Conservation (phyloP, 2,797 vertebrate species). For the Sebastolobus altivelis region DNA sequence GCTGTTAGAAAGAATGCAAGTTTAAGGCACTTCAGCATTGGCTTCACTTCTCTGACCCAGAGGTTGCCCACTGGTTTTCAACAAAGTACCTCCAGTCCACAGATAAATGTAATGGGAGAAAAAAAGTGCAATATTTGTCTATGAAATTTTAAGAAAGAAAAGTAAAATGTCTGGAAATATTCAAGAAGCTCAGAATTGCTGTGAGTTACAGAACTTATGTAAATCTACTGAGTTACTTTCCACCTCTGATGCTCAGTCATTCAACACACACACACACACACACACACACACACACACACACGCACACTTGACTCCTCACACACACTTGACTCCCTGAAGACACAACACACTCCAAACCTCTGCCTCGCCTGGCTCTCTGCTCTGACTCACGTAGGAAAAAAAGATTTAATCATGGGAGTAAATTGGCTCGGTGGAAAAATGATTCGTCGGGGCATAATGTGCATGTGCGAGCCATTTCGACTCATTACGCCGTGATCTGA, state of each 20-base stretch:
- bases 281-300: constrained; percentile 20
- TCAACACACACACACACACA: constrained; percentile 24
- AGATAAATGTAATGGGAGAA: background rate
- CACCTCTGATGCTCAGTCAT: background rate
- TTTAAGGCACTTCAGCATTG: too few species aligned
- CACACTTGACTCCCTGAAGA: constrained; percentile 53
- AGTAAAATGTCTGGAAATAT: background rate
- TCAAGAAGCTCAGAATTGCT: background rate
- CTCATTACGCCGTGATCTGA: constrained; percentile 83
- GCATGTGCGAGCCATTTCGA: constrained; percentile 84
- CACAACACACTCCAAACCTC: constrained; percentile 35
- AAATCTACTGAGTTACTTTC: constrained; percentile 8
- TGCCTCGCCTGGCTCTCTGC: constrained; percentile 46
- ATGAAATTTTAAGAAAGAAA: background rate
- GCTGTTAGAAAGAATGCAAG: too few species aligned
- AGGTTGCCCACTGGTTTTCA: background rate
- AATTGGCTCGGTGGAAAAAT: constrained; percentile 75
- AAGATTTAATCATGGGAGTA: constrained; percentile 77
- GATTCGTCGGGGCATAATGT: constrained; percentile 74
- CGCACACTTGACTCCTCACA: constrained; percentile 23
- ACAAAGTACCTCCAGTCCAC: background rate
- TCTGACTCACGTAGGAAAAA: constrained; percentile 81
- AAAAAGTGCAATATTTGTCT: background rate
- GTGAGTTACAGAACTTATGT: background rate
- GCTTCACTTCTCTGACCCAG: too few species aligned